Evolutionary conservation across 1,140 invertebrate genomes (phyloP), one percentile per base, ranked within the genome.

Genomic region (Whitmania pigra): DNA sequence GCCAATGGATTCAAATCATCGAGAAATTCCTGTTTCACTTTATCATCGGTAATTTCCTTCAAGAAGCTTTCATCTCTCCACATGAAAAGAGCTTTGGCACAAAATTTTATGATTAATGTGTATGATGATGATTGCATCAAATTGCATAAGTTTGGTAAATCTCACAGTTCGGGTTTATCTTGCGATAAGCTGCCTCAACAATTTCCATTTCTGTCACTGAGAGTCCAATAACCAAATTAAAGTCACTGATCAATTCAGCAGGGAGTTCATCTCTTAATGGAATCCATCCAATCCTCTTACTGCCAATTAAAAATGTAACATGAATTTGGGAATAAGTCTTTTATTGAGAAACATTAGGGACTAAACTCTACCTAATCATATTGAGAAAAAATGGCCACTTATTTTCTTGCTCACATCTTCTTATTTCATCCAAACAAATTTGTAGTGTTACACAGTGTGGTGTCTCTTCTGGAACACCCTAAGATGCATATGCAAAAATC

Each of bases 101-200:
- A 7, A 69, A 53, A 5, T 0, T 60, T 66, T 60, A 29, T 11
- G 22, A 22, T 31, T 22, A 60, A 60, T 9, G n/a, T 22, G 7
- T 31, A 15, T 60, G 63, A 31, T 0, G 9, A 31, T 31, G 22
- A 4, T 63, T 9, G 31, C 22, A 2, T 71, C 18, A 25, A 27
- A 29, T 60, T 20, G 22, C 53, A 55, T 15, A 3, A 54, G 20
- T 4, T 53, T 2, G n/a, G 31, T 29, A 22, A 27, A 18, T 53
- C 78, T 78, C 75, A 82, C 81, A 79, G 73, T 82, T 82, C 67
- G 77, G 77, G 75, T 82, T 82, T 71, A 80, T 79, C 63, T 78
- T 78, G 54, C 79, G 76, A 71, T 78, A 82, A 27, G 81, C 81
- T 9, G 78, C 79, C 73, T 78, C 76, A 73, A 82, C 76, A 3